phyloP scores from a whole-genome alignment of 2,888 invertebrate genomes.

The Alviniconcha strummeri region DNA sequence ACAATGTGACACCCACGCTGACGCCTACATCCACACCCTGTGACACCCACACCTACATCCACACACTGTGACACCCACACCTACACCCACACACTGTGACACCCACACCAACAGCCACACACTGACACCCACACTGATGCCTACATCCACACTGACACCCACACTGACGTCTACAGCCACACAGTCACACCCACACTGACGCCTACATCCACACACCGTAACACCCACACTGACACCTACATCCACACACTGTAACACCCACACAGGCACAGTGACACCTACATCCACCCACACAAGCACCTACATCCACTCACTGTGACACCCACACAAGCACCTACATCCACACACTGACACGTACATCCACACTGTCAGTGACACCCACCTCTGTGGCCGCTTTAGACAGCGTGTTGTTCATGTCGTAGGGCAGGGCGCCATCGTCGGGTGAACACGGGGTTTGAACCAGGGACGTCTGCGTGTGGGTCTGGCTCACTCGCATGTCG shows the following conservation, averaged over 20 bases:
- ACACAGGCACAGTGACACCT: background rate
- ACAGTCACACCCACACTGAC: background rate
- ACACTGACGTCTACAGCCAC: background rate
- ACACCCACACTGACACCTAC: background rate
- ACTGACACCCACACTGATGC: background rate
- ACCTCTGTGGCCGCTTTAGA: conserved; percentile 28
- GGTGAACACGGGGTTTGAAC: conserved; percentile 30
- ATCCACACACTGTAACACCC: background rate
- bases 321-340: too few species aligned
- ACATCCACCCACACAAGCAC: too few species aligned
- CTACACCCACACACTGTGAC: background rate
- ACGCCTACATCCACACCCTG: too few species aligned
- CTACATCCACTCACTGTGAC: too few species aligned
- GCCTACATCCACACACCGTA: background rate
- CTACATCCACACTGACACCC: background rate
- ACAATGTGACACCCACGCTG: background rate
- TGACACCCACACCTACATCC: background rate
- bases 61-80: background rate
- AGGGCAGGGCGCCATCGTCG: conserved; percentile 21
- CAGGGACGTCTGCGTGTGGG: conserved; percentile 28
- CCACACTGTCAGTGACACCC: too few species aligned
- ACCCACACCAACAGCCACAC: background rate
- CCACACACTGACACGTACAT: too few species aligned
- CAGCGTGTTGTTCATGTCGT: conserved; percentile 15
- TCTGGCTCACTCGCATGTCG: conserved; percentile 28